Base-by-base conservation (phyloP, 2,888 invertebrate species). In the Parnassius glacialis region DNA sequence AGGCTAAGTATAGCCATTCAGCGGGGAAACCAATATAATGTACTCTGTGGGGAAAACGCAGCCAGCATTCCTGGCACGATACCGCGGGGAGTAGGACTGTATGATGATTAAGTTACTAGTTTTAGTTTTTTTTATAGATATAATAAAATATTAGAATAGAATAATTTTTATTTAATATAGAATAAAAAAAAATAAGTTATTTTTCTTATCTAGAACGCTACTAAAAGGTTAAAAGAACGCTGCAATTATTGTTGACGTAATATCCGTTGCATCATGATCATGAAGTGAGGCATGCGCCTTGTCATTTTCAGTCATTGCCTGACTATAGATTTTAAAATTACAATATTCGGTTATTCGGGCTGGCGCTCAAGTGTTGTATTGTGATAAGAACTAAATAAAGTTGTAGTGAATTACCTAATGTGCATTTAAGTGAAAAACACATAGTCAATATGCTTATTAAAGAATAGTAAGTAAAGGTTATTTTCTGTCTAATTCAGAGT, bases 381-480 rank as follows among this genome's bases (percentile, higher is more conserved):
- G 87, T 90, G 87, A 85, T 89, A 90, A 86, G 81, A 85, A 78
- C 82, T 80, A 75, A 84, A 76, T 80, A 81, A 77, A 74, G 84
- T 86, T 85, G 79, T 85, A 85, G 91, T 92, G 92, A 84, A 91
- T 86, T 88, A 86, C 92, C 90, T 90, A 80, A 88, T 90, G 90
- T 90, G 88, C 86, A 83, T 87, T 76, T 87, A 87, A 85, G 88
- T 88, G 85, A 81, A 80, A 73, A 80, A 81, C 78, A 82, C 83
- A 81, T 78, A 79, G 74, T 82, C 90, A 93, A 85, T 82, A 94
- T 94, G 94, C 92, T 94, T 89, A 94, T 94, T 87, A 94, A 94
- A 92, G 94, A 94, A 93, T 94, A 92, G 94, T 94, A 84, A 94
- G 94, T 94, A 92, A 73, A 84, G 87, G 88, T 88, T 89, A 89